A percentile compares a stretch with the other conserved stretches of the same genome.
Conservation (phyloP, 2,888 invertebrate species). For the Camptogramma bilineatum region DNA sequence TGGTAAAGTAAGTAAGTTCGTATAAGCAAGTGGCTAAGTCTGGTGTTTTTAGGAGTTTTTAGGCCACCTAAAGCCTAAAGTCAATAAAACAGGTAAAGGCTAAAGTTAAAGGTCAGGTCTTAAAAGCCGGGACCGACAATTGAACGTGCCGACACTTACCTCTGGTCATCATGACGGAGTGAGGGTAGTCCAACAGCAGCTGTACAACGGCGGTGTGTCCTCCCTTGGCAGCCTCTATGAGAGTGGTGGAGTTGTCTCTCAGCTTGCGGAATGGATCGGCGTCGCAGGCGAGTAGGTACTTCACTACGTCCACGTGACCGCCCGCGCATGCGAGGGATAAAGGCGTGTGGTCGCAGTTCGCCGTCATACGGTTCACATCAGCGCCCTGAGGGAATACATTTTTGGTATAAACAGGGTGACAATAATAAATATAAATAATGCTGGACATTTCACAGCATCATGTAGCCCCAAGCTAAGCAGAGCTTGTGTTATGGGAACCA, state of each 20-base stretch:
- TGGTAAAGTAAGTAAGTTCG: too few species aligned
- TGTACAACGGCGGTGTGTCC: slow-evolving; percentile 98
- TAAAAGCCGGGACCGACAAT: too few species aligned
- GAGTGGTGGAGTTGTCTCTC: slow-evolving; percentile 99
- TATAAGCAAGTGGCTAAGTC: too few species aligned
- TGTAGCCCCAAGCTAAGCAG: too few species aligned
- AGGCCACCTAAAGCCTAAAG: too few species aligned
- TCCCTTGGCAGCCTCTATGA: slow-evolving; percentile 99
- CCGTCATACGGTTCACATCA: slow-evolving; percentile 89
- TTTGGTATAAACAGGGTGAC: not conserved
- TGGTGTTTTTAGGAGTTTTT: too few species aligned
- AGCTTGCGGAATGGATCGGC: slow-evolving; percentile 98
- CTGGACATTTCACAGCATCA: too few species aligned
- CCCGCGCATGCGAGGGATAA: slow-evolving; percentile 98
- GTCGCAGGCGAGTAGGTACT: slow-evolving; percentile 94
- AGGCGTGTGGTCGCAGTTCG: slow-evolving; percentile 98
- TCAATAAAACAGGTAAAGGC: too few species aligned
- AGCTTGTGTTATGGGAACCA: too few species aligned
- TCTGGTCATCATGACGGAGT: slow-evolving; percentile 89
- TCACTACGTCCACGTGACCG: slow-evolving; percentile 97
- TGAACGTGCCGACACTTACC: too few species aligned
- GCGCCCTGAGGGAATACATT: slow-evolving; percentile 62
- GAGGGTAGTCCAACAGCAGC: slow-evolving; percentile 96
- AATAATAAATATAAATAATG: too few species aligned
- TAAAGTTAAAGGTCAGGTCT: too few species aligned